Conservation (phyloP, 2,797 vertebrate genomes). For the Cirrhinus molitorella region DNA sequence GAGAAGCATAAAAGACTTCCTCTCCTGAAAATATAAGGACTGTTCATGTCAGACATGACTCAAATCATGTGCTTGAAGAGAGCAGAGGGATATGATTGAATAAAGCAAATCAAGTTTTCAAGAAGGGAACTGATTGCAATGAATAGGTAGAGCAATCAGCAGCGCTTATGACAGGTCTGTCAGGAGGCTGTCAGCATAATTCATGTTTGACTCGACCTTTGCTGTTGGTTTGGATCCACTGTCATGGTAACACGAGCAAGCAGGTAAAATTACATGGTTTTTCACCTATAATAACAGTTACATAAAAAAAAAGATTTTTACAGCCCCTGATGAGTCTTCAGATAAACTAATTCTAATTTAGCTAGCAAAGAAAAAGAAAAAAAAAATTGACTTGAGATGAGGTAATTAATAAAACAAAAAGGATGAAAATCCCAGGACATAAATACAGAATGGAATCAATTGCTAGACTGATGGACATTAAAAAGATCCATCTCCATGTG, state of each 20-base stretch:
- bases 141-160: slow-evolving; percentile 50
- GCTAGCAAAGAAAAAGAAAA: not conserved
- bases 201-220: slow-evolving; percentile 32
- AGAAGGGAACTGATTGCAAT: slow-evolving; percentile 26
- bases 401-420: slow-evolving; percentile 4
- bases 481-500: no score
- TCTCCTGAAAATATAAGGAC: not conserved
- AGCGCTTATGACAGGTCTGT: slow-evolving; percentile 21
- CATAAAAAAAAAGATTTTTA: slow-evolving; percentile 7
- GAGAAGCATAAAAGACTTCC: not conserved
- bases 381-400: not conserved
- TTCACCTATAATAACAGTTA: slow-evolving; percentile 15
- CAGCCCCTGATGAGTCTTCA: not conserved
- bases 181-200: slow-evolving; percentile 33
- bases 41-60: slow-evolving; percentile 4
- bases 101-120: slow-evolving; percentile 39
- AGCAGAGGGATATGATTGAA: not conserved
- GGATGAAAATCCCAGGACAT: not conserved
- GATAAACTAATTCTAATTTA: not conserved
- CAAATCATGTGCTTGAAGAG: not conserved
- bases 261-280: slow-evolving; percentile 1
- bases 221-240: slow-evolving; percentile 5
- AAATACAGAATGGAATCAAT: slow-evolving; percentile 16
- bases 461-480: not conserved
- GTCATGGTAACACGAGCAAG: slow-evolving; percentile 33